Percentiles rank a stretch among this genome's conserved stretches.
Conservation (phyloP, 2,113 vertebrate species). For the Mandrillus leucophaeus region DNA sequence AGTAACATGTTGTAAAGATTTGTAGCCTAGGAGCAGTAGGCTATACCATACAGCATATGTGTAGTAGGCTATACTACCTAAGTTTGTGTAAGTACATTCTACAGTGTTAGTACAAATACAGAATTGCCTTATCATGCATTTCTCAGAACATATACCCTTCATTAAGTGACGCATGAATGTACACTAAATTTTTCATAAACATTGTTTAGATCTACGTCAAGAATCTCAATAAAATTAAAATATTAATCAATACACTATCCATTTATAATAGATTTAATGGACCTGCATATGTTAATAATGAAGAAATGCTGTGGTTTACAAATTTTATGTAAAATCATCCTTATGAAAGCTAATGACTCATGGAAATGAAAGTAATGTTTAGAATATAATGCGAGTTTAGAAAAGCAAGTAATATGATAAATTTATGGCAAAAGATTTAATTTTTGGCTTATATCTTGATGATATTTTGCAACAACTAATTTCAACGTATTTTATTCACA, state of each 20-base stretch:
- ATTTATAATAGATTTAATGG: constrained; percentile 65
- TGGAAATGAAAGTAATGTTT: constrained; percentile 54
- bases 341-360: constrained; percentile 58
- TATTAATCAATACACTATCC: constrained; percentile 45
- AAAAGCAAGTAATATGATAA: constrained; percentile 54
- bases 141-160: neutral
- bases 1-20: neutral
- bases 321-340: constrained; percentile 45
- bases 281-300: constrained; percentile 43
- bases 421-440: constrained; percentile 11
- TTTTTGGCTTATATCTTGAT: constrained; percentile 23
- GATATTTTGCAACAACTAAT: constrained; percentile 13
- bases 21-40: neutral
- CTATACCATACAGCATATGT: neutral
- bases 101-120: neutral
- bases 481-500: constrained; percentile 12
- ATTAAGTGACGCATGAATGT: neutral
- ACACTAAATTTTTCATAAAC: constrained; percentile 26
- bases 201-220: neutral
- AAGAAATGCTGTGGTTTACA: constrained; percentile 49
- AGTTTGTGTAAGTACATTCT: neutral
- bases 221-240: constrained; percentile 8
- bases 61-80: neutral
- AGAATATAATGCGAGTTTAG: constrained; percentile 34
- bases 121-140: neutral